phyloP scores from a whole-genome alignment of 35 echinoderm and acorn worm species.

The Stichopus chloronotus region DNA sequence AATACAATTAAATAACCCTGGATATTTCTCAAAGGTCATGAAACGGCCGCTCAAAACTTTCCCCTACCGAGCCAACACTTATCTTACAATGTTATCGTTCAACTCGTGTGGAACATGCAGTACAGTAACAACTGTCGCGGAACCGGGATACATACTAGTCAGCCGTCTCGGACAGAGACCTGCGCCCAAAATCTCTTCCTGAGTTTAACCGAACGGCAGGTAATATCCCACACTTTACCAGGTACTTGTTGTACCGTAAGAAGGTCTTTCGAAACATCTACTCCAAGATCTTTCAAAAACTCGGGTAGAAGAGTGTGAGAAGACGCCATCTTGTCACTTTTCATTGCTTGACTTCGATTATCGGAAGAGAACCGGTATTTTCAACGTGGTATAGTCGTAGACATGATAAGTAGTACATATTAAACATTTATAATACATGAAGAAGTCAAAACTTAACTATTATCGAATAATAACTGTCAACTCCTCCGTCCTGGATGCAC shows the following conservation, averaged over 20 bases:
- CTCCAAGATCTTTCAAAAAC: too few relatives aligned
- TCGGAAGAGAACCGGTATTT: too few relatives aligned
- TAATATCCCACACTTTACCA: background rate
- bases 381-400: too few relatives aligned
- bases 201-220: background rate
- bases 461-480: too few relatives aligned
- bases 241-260: slow-evolving; percentile 20
- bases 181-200: background rate
- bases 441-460: too few relatives aligned
- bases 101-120: slow-evolving; percentile 32
- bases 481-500: too few relatives aligned
- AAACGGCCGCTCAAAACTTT: slow-evolving; percentile 40
- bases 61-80: slow-evolving; percentile 33
- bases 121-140: background rate
- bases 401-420: too few relatives aligned
- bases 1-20: slow-evolving; percentile 33
- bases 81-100: slow-evolving; percentile 37
- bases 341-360: too few relatives aligned
- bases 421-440: too few relatives aligned
- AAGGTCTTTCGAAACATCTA: slow-evolving; percentile 25
- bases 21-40: slow-evolving; percentile 8
- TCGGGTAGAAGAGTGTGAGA: too few relatives aligned
- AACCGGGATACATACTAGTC: background rate
- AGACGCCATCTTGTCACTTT: too few relatives aligned
- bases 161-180: background rate